Evolutionary conservation across 2,797 vertebrate genomes (phyloP), one percentile per base, ranked within the genome.

Genomic region (Caiman crocodilus): DNA sequence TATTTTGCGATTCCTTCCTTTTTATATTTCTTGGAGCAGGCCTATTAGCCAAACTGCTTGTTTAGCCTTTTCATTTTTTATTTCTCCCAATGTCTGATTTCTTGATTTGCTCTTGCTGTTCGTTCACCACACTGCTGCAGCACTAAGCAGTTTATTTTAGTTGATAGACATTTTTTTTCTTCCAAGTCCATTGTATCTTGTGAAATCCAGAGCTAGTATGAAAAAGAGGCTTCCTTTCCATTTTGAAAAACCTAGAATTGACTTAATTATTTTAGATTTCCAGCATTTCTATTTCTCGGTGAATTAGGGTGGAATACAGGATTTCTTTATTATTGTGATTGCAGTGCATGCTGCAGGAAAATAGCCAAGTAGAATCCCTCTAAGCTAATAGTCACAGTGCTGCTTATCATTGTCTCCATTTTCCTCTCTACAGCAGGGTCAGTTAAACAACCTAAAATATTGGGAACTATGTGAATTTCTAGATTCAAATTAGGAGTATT

Each of bases 311-410:
- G 88, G 89, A 94, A 96, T 92, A 87, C 97, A 96, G 95, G 94
- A 96, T 97, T 97, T 97, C 91, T 96, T 96, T 92, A 96, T 96
- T 97, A 94, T 87, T 88, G 94, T 85, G 92, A 93, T 92, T 82
- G 76, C 73, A 88, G 90, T 55, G 74, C 76, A 69, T 95, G 92
- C 95, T 97, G 94, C 95, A 96, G 97, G 96, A 97, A 95, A 91
- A 91, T 65, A 94, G 94, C 96, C 95, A 97, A 97, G 94, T 82
- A 64, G 93, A 90, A 93, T 95, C 93, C 94, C 93, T 95, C 90
- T 91, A 95, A 84, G 96, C 95, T 96, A 87, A 94, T 89, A 87
- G 91, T 92, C 92, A 92, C 92, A 93, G 77, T 88, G 90, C 91
- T 85, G 87, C 73, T 87, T 94, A 89, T 92, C 83, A 84, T 95